These are phyloP conservation scores for Eupithecia insigniata DNA, from an alignment of 2,888 invertebrate species.

Conservation along the genomic window DNA sequence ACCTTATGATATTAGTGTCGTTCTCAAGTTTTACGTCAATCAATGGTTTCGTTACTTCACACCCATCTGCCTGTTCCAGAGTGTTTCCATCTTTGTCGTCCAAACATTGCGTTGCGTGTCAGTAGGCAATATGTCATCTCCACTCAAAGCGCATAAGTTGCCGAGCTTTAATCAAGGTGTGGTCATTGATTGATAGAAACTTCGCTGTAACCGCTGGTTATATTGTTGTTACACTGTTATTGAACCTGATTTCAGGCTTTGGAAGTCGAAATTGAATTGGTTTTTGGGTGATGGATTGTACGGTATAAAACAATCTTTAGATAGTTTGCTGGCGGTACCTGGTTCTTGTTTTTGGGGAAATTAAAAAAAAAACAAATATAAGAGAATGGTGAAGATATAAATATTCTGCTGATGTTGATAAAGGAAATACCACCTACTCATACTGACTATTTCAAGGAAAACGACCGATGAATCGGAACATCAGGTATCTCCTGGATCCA, in stretches of 20 bases:
- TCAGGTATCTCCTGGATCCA: background rate
- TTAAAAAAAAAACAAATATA: background rate
- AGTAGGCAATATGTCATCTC: conserved; percentile 74
- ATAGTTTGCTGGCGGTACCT: background rate
- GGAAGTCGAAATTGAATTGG: background rate
- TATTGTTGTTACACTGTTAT: conserved; percentile 10
- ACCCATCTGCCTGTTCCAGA: conserved; percentile 25
- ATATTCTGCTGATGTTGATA: background rate
- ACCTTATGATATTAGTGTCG: background rate
- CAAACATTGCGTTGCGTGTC: conserved; percentile 73
- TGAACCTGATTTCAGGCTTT: conserved; percentile 11
- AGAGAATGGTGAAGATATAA: background rate
- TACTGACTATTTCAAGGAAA: no score
- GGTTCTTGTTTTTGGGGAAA: background rate
- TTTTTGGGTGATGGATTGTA: conserved; percentile 9
- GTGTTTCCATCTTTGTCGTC: conserved; percentile 8
- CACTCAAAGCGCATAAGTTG: conserved; percentile 74
- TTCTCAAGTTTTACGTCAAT: no score
- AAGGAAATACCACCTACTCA: background rate
- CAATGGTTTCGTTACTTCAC: background rate
- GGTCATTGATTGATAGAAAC: conserved; percentile 80
- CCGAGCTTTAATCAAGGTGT: conserved; percentile 77
- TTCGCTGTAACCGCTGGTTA: conserved; percentile 39
- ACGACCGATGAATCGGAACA: background rate
- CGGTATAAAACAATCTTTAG: background rate